Conservation (phyloP, 2,113 vertebrate genomes). For the Anoura caudifer region DNA sequence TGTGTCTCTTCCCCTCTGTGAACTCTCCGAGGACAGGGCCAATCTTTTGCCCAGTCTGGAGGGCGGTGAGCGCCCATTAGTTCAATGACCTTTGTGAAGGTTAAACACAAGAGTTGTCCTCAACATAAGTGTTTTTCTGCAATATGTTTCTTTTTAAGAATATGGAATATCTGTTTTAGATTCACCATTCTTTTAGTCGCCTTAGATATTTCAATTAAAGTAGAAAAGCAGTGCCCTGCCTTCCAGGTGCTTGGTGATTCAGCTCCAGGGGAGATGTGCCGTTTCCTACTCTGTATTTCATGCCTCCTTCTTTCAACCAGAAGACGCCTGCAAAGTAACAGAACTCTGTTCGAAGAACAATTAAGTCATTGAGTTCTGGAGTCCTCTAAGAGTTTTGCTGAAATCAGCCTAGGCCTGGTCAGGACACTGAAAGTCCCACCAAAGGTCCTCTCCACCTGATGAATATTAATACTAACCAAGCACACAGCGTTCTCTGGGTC, state of each 20-base stretch:
- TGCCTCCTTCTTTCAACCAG: neutral
- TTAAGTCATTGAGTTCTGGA: neutral
- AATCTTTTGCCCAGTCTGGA: neutral
- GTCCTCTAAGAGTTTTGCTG: neutral
- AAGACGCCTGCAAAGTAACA: neutral
- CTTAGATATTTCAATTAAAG: neutral
- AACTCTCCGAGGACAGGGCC: neutral
- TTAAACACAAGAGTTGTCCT: neutral
- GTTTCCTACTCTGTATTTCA: neutral
- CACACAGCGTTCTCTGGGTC: neutral
- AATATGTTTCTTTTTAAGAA: neutral
- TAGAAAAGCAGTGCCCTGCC: neutral
- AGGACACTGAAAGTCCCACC: neutral
- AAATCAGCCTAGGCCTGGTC: neutral
- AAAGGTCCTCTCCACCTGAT: neutral
- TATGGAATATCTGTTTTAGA: neutral
- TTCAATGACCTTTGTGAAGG: neutral
- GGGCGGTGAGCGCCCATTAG: neutral
- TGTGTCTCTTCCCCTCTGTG: neutral
- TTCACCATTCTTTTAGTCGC: neutral
- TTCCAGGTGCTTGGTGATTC: neutral
- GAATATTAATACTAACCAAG: neutral
- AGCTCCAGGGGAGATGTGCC: neutral
- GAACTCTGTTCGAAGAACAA: neutral
- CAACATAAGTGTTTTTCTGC: neutral